A percentile compares a stretch with the other conserved stretches of the same genome.
Evolutionary conservation across 2,113 vertebrate species (phyloP).

Genomic region (Ifrita kowaldi): DNA sequence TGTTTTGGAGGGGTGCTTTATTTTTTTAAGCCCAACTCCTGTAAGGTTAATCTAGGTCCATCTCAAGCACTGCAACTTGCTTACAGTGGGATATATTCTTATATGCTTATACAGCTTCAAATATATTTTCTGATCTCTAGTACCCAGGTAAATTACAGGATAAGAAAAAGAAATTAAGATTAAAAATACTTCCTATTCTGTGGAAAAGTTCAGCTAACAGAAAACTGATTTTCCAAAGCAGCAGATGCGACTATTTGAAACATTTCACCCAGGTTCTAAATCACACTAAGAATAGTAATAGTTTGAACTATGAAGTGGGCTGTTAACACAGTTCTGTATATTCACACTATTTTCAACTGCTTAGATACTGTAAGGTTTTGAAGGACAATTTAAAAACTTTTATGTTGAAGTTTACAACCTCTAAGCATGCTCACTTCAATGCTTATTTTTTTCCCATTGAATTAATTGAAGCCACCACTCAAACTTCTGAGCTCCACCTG

Average conservation of each 20-base stretch:
- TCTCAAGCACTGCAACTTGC: neutral
- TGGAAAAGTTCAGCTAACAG: neutral
- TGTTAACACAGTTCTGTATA: neutral
- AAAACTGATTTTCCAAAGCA: neutral
- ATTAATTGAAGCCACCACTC: neutral
- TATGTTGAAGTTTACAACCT: neutral
- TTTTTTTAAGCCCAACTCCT: neutral
- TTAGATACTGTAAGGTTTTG: neutral
- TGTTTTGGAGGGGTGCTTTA: neutral
- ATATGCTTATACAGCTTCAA: neutral
- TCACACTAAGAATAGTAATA: neutral
- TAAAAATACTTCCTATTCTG: neutral
- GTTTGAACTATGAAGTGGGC: neutral
- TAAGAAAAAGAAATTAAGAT: neutral
- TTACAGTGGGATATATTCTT: neutral
- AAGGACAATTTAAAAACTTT: neutral
- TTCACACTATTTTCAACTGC: neutral
- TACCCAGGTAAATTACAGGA: neutral
- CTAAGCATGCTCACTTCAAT: neutral
- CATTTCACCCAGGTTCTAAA: neutral
- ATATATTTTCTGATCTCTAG: neutral
- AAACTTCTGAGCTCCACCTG: neutral
- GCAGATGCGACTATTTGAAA: neutral
- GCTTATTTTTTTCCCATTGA: neutral
- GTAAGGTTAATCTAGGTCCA: neutral